These are phyloP conservation scores for Solen grandis DNA, from an alignment of 1,140 invertebrate species.

Conservation along the genomic window DNA sequence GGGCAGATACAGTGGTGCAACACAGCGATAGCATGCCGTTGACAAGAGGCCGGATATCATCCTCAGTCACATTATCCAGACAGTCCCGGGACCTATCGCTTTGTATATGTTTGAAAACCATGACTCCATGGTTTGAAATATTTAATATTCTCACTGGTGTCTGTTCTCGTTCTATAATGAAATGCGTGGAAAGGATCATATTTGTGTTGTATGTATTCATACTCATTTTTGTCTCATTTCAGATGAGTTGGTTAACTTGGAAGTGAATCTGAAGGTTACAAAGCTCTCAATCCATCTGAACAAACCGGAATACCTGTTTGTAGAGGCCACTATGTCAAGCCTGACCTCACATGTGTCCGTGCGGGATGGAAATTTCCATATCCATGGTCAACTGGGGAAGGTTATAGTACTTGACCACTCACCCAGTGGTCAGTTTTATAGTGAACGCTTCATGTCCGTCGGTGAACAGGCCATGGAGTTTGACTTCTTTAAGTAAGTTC, in stretches of 20 bases:
- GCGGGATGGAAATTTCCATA: constrained; percentile 78
- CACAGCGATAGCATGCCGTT: too few relatives aligned
- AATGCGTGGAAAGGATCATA: too few relatives aligned
- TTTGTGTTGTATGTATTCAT: too few relatives aligned
- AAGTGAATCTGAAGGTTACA: constrained; percentile 86
- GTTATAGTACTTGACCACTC: constrained; percentile 91
- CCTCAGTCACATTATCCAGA: too few relatives aligned
- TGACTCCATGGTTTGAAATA: too few relatives aligned
- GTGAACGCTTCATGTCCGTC: constrained; percentile 92
- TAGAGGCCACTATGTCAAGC: constrained; percentile 88
- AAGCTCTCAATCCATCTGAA: constrained; percentile 91
- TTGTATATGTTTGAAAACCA: too few relatives aligned
- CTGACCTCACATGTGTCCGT: constrained; percentile 82
- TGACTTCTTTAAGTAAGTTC: constrained; percentile 83
- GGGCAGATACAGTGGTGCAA: too few relatives aligned
- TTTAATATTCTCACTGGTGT: too few relatives aligned
- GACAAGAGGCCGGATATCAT: too few relatives aligned
- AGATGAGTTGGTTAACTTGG: constrained; percentile 75
- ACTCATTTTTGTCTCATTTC: too few relatives aligned
- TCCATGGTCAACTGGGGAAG: constrained; percentile 86
- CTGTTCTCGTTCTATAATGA: too few relatives aligned
- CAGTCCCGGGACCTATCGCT: too few relatives aligned
- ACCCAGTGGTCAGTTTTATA: constrained; percentile 87
- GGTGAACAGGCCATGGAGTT: constrained; percentile 91
- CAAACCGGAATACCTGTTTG: constrained; percentile 88